Conservation (phyloP, 2,113 vertebrate species). For the Pygoscelis adeliae region DNA sequence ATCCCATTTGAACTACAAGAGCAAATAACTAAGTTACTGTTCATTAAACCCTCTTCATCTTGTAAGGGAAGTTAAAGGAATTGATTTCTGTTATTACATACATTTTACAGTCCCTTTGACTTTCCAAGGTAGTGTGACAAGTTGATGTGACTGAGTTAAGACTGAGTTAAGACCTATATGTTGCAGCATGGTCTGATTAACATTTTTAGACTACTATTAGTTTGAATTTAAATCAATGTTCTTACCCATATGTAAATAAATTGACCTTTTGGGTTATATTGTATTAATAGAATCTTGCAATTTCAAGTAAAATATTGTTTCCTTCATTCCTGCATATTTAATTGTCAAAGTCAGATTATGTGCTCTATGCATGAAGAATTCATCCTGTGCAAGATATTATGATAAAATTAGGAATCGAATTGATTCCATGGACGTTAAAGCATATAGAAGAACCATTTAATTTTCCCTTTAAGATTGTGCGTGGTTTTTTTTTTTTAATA, state of each 20-base stretch:
- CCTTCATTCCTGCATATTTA: not conserved
- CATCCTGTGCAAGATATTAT: not conserved
- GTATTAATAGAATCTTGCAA: fast-evolving
- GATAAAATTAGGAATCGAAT: not conserved
- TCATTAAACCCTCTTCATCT: not conserved
- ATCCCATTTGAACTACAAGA: not conserved
- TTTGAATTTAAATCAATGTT: not conserved
- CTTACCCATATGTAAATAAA: not conserved
- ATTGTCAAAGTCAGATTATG: not conserved
- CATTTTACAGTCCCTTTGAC: not conserved
- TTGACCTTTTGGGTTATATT: not conserved
- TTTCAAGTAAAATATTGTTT: not conserved
- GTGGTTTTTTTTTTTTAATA: not conserved
- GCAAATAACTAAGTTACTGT: not conserved
- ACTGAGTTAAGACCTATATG: not conserved
- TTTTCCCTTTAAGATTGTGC: not conserved
- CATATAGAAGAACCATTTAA: not conserved
- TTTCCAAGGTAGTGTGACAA: not conserved
- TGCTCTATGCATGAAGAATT: not conserved
- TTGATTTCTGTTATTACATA: not conserved
- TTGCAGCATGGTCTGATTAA: not conserved
- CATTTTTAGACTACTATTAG: not conserved
- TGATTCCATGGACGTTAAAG: not conserved
- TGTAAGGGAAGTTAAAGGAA: not conserved
- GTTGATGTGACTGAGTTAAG: not conserved